Conservation (phyloP, 2,888 invertebrate species). For the Caenorhabditis sinica region DNA sequence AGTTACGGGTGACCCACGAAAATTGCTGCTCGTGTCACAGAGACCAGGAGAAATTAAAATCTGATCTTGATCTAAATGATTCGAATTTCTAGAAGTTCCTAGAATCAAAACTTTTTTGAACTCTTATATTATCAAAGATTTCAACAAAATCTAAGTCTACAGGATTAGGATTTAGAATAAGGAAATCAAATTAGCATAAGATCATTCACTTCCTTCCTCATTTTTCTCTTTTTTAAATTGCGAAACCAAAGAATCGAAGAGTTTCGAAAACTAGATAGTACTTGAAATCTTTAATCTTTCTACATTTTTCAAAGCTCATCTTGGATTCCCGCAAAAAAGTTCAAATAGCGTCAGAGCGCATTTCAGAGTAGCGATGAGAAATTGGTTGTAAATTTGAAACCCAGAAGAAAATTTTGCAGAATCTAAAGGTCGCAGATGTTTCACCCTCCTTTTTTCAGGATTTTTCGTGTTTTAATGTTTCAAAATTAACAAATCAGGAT, state of each 20-base stretch:
- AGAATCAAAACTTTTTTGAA: background rate
- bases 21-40: too few relatives aligned
- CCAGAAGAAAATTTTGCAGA: background rate
- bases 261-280: conserved; percentile 1
- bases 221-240: background rate
- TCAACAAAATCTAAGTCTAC: background rate
- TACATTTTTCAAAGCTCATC: background rate
- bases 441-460: too few relatives aligned
- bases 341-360: conserved; percentile 10
- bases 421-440: conserved; percentile 21
- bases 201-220: background rate
- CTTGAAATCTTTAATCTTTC: background rate
- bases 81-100: background rate
- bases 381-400: background rate
- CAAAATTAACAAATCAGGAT: background rate
- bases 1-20: background rate
- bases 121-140: background rate
- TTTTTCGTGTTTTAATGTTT: background rate
- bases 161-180: conserved; percentile 1
- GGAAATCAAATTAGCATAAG: background rate
- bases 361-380: background rate
- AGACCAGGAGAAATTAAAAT: background rate
- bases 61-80: background rate
- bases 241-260: background rate
- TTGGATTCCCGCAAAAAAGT: conserved; percentile 10